Base-by-base conservation (phyloP, 2,113 vertebrate species). In the Carassius carassius region DNA sequence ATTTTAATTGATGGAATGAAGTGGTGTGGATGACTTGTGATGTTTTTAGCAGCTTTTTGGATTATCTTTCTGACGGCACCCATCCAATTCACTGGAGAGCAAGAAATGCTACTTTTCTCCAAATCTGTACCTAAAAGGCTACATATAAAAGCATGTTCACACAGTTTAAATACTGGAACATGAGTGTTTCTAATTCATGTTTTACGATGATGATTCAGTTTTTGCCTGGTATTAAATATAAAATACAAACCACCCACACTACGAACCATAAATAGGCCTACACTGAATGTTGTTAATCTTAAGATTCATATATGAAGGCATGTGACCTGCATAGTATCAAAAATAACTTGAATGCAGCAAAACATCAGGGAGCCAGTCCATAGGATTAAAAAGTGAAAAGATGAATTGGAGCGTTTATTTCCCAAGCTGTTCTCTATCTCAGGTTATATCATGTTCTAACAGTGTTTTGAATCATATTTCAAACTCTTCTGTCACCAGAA, bases 401-500 rank as follows among this genome's bases (percentile, higher is more conserved):
- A 72, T 41, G 81, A 81, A 63, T 70, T 73, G 17, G 32, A 58
- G 56, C 67, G 23, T 69, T 60, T 78, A 17, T 7, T 84, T 78
- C 17, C 12, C 37, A 49, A 69, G 75, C 58, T 60, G 16, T 78
- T 79, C 67, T 78, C 32, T 32, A 5, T 82, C 51, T 86, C 83
- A 85, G 51, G 85, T 69, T 60, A 37, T 16, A n/a, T 81, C 88
- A 85, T 37, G 56, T 85, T 84, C 84, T 85, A 85, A 87, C 84
- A 89, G 29, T 16, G 63, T 54, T 74, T 75, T 60, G 60, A 51
- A 49, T 75, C 72, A 78, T 84, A 72, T 86, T 85, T 86, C 86
- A 69, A 86, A 60, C 77, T 41, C 83, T 23, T 78, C 60, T 91
- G 86, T 91, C 91, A 90, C 87, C 80, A 10, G 63, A 51, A 75